Conservation (phyloP, 1,140 invertebrate species). For the roundworm (Caenorhabditis elegans) region WBcel235 BX284602.5:11788001-11788500, state of each 20-base stretch:
- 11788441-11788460: too few relatives aligned
- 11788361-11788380: too few relatives aligned
- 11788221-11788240: too few relatives aligned
- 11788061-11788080: not conserved
- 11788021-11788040: not conserved
- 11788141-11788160: slow-evolving; percentile 21
- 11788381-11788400: too few relatives aligned
- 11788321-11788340: slow-evolving; percentile 30
- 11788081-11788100: not conserved
- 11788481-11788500: too few relatives aligned
- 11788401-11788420: too few relatives aligned
- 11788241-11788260: too few relatives aligned
- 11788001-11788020: not conserved
- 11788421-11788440: too few relatives aligned
- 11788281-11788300: slow-evolving; percentile 18
- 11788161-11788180: slow-evolving; percentile 4
- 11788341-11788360: too few relatives aligned
- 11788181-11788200: slow-evolving; percentile 31
- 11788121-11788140: slow-evolving; percentile 37
- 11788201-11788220: slow-evolving; percentile 21
- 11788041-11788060: not conserved
- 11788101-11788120: not conserved
- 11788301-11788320: slow-evolving; percentile 25
- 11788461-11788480: too few relatives aligned
- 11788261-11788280: not conserved